Evolutionary conservation across 2,113 vertebrate genomes (phyloP), one percentile per base, ranked within the genome.

Genomic region (Caretta caretta): DNA sequence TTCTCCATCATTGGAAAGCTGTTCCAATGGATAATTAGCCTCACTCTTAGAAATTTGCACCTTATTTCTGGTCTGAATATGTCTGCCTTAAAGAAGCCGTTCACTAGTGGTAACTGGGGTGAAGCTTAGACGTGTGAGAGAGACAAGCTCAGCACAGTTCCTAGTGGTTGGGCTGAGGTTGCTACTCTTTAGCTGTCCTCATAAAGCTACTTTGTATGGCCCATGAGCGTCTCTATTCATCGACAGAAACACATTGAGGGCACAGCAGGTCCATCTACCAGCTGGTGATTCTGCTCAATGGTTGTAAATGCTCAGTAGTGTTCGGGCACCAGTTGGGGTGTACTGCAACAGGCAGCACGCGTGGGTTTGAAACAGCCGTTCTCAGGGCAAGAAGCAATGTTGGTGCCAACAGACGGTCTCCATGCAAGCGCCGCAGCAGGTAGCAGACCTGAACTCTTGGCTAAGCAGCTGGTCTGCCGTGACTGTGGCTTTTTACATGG

Each of bases 211-310:
- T 53, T 51, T 57, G 27, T 49, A 8, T 31, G 35, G 16, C 11
- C 42, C 0, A 0, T 27, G 17, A 19, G 5, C 22, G 19, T 14
- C 84, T 50, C 46, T 0, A 1, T 51, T 57, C 8, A 12, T 59
- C 49, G 27, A n/a, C 83, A 5, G 56, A 24, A 42, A 24, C 54
- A 49, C 42, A 51, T 0, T 6, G 1, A 49, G 22, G 0, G 27
- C 38, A n/a, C 27, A 11, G 42, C 56, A 38, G 54, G 22, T 46
- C 38, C 72, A 42, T 76, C 42, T 38, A 38, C 79, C 38, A 38
- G 38, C 3, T 17, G 24, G 50, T 12, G 53, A 29, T 80, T 76
- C 51, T 16, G 53, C 13, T 69, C 16, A 19, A 3, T 38, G 42
- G 3, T 24, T 86, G 75, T 10, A n/a, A 75, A 75, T 69, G 19